Percentiles rank a stretch among this genome's conserved stretches.
These are phyloP conservation scores for Pecten maximus DNA, from an alignment of 2,888 invertebrate species.

Conservation along the genomic window DNA sequence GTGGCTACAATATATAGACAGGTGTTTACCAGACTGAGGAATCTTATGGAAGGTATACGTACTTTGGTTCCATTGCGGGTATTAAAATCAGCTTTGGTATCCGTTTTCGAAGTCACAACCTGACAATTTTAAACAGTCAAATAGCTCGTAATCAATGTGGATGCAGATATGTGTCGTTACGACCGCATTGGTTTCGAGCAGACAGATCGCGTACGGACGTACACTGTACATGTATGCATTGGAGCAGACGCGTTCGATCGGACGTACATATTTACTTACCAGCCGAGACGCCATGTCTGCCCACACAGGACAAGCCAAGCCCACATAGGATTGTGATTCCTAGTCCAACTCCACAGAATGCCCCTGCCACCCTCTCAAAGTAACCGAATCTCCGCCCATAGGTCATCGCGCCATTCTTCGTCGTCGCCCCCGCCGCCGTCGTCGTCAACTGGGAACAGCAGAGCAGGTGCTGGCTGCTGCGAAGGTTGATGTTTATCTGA, in stretches of 20 bases:
- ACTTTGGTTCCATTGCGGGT: no score
- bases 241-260: no score
- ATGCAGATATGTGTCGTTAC: no score
- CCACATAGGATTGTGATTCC: neutral
- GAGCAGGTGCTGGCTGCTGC: neutral
- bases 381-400: neutral
- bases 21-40: no score
- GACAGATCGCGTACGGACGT: neutral
- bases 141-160: no score
- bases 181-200: no score
- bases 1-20: neutral
- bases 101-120: no score
- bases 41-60: no score
- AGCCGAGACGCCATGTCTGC: neutral
- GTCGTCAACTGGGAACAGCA: neutral
- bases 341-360: neutral
- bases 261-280: neutral
- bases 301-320: neutral
- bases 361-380: neutral
- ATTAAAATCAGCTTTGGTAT: no score
- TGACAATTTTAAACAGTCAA: no score
- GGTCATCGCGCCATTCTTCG: constrained; percentile 17
- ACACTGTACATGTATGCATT: no score
- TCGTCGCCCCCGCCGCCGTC: neutral
- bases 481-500: neutral